Percentiles rank a stretch among this genome's conserved stretches.
phyloP scores from a whole-genome alignment of 2,888 invertebrate species.

The Empis stercorea region DNA sequence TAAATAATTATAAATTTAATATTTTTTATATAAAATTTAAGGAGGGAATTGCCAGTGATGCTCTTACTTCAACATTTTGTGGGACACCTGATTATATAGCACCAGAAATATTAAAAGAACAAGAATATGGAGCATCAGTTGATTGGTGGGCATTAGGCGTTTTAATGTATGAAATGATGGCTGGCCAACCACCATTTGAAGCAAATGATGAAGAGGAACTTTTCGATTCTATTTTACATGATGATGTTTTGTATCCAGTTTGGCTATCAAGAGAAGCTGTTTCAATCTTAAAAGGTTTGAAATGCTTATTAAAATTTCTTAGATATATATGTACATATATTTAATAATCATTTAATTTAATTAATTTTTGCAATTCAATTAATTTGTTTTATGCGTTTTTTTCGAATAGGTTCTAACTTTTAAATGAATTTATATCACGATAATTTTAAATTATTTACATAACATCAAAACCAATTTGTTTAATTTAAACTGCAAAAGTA shows the following conservation, averaged over 20 bases:
- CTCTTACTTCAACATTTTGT: conserved; percentile 92
- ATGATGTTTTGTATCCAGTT: conserved; percentile 96
- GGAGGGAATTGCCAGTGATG: conserved; percentile 50
- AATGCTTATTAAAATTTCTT: no score
- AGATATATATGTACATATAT: no score
- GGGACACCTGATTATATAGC: conserved; percentile 99
- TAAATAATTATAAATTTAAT: background rate
- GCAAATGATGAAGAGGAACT: conserved; percentile 99
- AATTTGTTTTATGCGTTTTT: no score
- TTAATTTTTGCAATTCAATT: no score
- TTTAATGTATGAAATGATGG: conserved; percentile 99
- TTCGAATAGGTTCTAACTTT: no score
- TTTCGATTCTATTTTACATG: conserved; percentile 95
- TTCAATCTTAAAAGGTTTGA: conserved; percentile 63
- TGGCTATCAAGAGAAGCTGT: conserved; percentile 89
- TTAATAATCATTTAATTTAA: no score
- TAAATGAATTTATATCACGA: no score
- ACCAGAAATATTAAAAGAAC: conserved; percentile 90
- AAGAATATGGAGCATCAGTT: conserved; percentile 79
- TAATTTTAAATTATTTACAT: no score
- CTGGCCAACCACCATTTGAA: conserved; percentile 98
- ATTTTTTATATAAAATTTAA: conserved; percentile 8
- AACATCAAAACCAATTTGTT: no score
- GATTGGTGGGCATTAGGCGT: conserved; percentile 98
- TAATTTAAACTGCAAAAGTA: no score